A percentile compares a stretch with the other conserved stretches of the same genome.
Conservation (phyloP, 2,888 invertebrate genomes). For the Neoaliturus tenellus region DNA sequence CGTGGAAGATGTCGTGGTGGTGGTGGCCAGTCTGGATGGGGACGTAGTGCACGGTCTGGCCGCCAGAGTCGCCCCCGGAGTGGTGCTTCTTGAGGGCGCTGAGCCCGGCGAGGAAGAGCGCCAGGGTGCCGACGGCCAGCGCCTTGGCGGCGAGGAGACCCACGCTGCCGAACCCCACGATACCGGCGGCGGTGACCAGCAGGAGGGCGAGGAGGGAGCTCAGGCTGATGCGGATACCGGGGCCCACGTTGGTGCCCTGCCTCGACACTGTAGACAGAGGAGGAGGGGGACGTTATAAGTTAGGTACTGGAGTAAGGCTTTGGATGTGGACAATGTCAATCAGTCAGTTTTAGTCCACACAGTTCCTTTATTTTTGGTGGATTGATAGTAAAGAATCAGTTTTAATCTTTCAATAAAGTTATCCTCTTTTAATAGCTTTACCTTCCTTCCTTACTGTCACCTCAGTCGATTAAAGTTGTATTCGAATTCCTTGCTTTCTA, state of each 20-base stretch:
- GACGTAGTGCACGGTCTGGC: conserved; percentile 41
- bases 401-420: too few species aligned
- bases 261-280: background rate
- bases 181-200: background rate
- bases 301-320: too few species aligned
- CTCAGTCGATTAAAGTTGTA: too few species aligned
- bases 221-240: background rate
- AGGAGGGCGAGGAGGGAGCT: background rate
- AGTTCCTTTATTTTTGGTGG: too few species aligned
- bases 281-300: too few species aligned
- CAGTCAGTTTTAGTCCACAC: too few species aligned
- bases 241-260: background rate
- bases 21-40: background rate
- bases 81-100: conserved; percentile 14
- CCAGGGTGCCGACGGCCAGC: conserved; percentile 8
- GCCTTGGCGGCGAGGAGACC: conserved; percentile 38
- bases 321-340: too few species aligned
- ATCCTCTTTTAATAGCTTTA: too few species aligned
- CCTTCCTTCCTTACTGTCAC: too few species aligned
- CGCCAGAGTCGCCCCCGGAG: background rate
- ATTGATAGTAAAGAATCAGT: too few species aligned
- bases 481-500: too few species aligned
- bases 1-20: conserved; percentile 18
- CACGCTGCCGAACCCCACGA: conserved; percentile 40
- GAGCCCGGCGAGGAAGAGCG: conserved; percentile 35